Evolutionary conservation across 2,888 invertebrate species (phyloP).

Genomic region (Trachelus troglodyta): DNA sequence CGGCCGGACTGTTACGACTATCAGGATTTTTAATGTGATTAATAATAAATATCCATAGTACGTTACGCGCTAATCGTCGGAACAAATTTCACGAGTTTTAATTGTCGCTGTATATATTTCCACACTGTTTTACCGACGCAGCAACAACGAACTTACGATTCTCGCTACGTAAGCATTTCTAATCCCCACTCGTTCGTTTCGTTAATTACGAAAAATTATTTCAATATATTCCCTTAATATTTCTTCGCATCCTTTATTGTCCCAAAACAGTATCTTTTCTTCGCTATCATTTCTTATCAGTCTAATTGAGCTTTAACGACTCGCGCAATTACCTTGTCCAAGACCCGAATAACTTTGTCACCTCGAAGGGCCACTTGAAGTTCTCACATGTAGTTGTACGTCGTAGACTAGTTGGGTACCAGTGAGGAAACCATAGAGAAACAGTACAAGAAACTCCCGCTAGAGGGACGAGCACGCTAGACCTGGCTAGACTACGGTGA

Average conservation of each 20-base stretch:
- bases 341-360: neutral
- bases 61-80: neutral
- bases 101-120: neutral
- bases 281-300: no score
- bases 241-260: no score
- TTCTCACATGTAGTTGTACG: neutral
- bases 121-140: neutral
- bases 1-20: conserved; percentile 21
- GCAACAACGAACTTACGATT: neutral
- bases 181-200: neutral
- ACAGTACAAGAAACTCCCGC: neutral
- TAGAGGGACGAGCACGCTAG: neutral
- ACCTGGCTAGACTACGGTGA: neutral
- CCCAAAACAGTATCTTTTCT: no score
- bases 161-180: neutral
- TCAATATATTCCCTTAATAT: no score
- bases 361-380: neutral
- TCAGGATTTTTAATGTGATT: conserved; percentile 25
- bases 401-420: neutral
- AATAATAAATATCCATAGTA: conserved; percentile 22
- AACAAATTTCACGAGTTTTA: neutral
- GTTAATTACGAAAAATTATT: neutral
- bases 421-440: neutral
- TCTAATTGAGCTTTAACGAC: neutral
- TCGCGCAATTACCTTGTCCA: neutral